Base-by-base conservation (phyloP, 2,113 vertebrate genomes). In the Pelecanoides urinatrix region DNA sequence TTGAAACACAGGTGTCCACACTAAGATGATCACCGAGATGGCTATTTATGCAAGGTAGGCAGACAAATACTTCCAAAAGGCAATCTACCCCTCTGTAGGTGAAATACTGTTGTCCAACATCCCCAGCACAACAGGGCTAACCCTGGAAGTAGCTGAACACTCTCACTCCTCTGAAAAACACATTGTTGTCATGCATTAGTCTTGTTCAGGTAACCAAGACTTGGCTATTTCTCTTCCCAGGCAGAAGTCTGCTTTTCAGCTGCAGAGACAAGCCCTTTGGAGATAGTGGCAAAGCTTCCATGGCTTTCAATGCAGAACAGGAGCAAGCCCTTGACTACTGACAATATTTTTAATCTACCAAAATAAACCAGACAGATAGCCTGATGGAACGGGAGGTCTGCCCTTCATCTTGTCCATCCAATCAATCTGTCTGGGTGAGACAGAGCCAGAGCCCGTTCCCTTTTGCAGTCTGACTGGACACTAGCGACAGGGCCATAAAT, bases 401-500 rank as follows among this genome's bases (percentile, higher is more conserved):
- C 50, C 68, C 89, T 94, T 86, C 75, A 20, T 20, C 72, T 52
- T 47, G 22, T 20, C 53, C 55, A 29, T 49, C 82, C 78, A 82
- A 82, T 94, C 92, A 82, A 45, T 52, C 49, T 68, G 52, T 14
- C 84, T 38, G 68, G 80, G 56, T 21, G 44, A 95, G 84, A 62
- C 56, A 75, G 32, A 63, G 26, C 42, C 68, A 47, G 81, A 82
- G 62, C 68, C 76, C 16, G 2, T 71, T 63, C 49, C 61, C 71
- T 50, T 66, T 34, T 61, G 36, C 53, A 83, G 29, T 20, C 52
- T 7, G 58, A 71, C 44, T 38, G 50, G 90, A 47, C 61, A 38
- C 34, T 20, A 49, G 62, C 1, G 27, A n/a, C 36, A 88, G 42
- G 42, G 85, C 78, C 71, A 77, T 93, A 88, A 95, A 96, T 96